A percentile compares a stretch with the other conserved stretches of the same genome.
phyloP scores from a whole-genome alignment of 2,113 vertebrate species.

The human (Homo sapiens) region DNA sequence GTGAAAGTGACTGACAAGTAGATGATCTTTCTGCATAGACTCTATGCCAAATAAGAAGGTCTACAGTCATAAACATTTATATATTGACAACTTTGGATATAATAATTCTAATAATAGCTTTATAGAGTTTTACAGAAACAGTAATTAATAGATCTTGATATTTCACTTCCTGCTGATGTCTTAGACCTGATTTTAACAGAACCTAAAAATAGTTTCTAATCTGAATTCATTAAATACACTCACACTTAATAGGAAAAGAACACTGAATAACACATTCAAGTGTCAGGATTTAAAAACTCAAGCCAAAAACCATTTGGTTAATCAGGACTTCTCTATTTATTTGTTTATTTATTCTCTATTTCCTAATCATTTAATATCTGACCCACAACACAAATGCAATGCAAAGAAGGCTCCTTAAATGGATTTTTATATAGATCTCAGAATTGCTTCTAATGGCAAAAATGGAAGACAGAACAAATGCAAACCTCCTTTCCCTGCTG shows the following conservation, averaged over 20 bases:
- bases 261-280: neutral
- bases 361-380: neutral
- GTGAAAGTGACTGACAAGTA: neutral
- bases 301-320: neutral
- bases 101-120: slow-evolving; percentile 28
- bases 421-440: slow-evolving; percentile 1
- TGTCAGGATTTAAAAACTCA: slow-evolving; percentile 26
- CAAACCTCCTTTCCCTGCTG: neutral
- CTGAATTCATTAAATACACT: neutral
- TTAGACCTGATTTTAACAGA: slow-evolving; percentile 54
- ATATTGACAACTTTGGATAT: slow-evolving; percentile 14
- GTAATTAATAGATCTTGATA: neutral
- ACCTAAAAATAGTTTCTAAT: slow-evolving; percentile 22
- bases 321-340: neutral
- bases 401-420: neutral
- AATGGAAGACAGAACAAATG: neutral
- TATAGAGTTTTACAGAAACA: slow-evolving; percentile 44
- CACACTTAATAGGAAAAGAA: slow-evolving; percentile 13
- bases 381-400: neutral
- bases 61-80: slow-evolving; percentile 1
- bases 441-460: neutral
- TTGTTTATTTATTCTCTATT: slow-evolving; percentile 24
- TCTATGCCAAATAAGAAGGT: neutral
- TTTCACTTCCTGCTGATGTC: slow-evolving; percentile 8
- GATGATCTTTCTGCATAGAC: neutral